phyloP scores from a whole-genome alignment of 1,140 invertebrate genomes.

The Rhizoglyphus robini region DNA sequence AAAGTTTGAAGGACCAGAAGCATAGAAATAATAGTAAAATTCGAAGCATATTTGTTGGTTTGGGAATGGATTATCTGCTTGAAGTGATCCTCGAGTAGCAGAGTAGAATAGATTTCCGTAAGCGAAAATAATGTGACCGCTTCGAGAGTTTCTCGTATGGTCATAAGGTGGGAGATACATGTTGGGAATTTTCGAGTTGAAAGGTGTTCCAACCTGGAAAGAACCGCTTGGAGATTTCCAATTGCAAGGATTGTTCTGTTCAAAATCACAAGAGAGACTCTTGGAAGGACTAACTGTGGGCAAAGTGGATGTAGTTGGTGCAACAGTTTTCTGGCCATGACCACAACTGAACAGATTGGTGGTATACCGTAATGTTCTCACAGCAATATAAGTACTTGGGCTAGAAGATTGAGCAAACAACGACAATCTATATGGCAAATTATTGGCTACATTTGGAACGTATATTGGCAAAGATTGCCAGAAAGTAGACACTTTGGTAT shows the following conservation, averaged over 20 bases:
- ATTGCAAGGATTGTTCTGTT: background rate
- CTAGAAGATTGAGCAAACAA: background rate
- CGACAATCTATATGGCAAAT: background rate
- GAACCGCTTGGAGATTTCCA: background rate
- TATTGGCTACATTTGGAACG: background rate
- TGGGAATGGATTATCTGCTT: background rate
- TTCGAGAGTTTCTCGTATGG: background rate
- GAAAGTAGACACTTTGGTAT: no score
- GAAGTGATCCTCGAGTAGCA: background rate
- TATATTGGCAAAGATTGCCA: background rate
- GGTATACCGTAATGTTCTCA: background rate
- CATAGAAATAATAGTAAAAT: slow-evolving; percentile 6
- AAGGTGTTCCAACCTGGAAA: no score
- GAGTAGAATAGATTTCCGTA: background rate
- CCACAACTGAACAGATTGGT: background rate
- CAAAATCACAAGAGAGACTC: background rate
- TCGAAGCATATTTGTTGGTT: background rate
- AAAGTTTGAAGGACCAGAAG: background rate
- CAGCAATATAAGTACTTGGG: background rate
- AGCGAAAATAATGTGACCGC: background rate
- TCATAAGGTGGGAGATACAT: background rate
- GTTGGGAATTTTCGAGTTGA: no score
- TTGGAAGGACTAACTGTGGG: background rate
- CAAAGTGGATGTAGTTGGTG: background rate
- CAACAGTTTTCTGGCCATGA: background rate